Evolutionary conservation across 2,888 invertebrate genomes (phyloP), one percentile per base, ranked within the genome.

Genomic region (Tachina fera): DNA sequence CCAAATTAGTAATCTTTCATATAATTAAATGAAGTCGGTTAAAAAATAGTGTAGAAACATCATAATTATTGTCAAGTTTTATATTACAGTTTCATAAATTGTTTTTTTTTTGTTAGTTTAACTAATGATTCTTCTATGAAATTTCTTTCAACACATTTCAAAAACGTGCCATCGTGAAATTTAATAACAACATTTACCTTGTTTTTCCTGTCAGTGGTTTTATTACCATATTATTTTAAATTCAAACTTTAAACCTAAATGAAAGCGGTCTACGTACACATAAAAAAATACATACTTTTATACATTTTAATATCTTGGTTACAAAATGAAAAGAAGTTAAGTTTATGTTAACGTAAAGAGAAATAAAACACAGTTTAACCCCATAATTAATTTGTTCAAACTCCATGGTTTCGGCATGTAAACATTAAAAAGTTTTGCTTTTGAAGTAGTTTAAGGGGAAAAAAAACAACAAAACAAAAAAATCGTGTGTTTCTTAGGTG

Each of bases 181-280:
- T 41, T 61, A 61, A 74, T 51, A 22, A 74, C 72, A 60, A 41
- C 60, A 51, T 63, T 74, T 74, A 51, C 51, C 11, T 63, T 63
- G 51, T 51, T 63, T 63, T 63, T 47, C 45, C 11, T 61, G 61
- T 49, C 16, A 31, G 39, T 41, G 53, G 14, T 72, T 72, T 41
- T 41, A 19, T 74, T 49, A 41, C 14, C 49, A 49, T 31, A 5
- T 14, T 14, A 49, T 19, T 31, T 31, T 31, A 19, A 74, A 19
- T 22, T 11, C 19, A 41, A 41, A 51, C 10, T 49, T 51, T 49
- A 16, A 31, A 60, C 47, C 9, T 9, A 1, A 53, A 8, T 45
- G 9, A 41, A 53, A 43, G 13, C 19, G 13, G 16, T 47, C 39
- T 31, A 13, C 49, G 49, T n/a, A 31, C 31, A 31, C 22, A 58